phyloP scores from a whole-genome alignment of 2,888 invertebrate genomes.

The Euzophera pinguis region DNA sequence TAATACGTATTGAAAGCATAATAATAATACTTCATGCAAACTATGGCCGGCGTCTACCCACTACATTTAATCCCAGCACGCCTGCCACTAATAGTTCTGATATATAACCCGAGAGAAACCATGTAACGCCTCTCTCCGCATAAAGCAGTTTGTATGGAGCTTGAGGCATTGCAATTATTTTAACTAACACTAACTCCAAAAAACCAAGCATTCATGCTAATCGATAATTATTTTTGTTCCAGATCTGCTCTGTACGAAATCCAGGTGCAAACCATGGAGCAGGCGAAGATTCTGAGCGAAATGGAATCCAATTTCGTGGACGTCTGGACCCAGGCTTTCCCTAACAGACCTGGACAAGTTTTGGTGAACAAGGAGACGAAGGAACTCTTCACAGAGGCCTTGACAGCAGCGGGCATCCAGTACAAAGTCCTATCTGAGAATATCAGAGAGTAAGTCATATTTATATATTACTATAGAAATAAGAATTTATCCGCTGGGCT shows the following conservation, averaged over 20 bases:
- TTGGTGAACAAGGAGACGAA: slow-evolving; percentile 39
- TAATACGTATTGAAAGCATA: too few species aligned
- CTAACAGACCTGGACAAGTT: slow-evolving; percentile 36
- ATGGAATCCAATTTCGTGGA: slow-evolving; percentile 36
- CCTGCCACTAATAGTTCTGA: too few species aligned
- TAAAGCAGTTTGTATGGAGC: too few species aligned
- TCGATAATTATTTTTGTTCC: slow-evolving; percentile 6
- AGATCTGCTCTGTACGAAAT: slow-evolving; percentile 49
- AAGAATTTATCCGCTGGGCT: too few species aligned
- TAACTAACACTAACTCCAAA: too few species aligned
- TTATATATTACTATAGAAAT: too few species aligned
- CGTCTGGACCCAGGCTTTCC: slow-evolving; percentile 42
- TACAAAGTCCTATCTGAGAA: slow-evolving; percentile 41
- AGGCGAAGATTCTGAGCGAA: slow-evolving; percentile 36
- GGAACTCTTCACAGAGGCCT: slow-evolving; percentile 31
- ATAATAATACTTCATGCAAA: too few species aligned
- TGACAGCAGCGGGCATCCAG: slow-evolving; percentile 32
- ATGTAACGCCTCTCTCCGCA: not conserved
- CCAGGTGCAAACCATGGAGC: slow-evolving; percentile 31
- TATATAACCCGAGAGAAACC: too few species aligned
- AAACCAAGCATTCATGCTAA: too few species aligned
- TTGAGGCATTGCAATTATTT: too few species aligned
- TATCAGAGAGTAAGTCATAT: slow-evolving; percentile 57
- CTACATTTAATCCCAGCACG: too few species aligned
- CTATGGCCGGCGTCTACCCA: too few species aligned